Evolutionary conservation across 2,113 vertebrate species (phyloP), one percentile per base, ranked within the genome.

Genomic region (Amia ocellicauda): DNA sequence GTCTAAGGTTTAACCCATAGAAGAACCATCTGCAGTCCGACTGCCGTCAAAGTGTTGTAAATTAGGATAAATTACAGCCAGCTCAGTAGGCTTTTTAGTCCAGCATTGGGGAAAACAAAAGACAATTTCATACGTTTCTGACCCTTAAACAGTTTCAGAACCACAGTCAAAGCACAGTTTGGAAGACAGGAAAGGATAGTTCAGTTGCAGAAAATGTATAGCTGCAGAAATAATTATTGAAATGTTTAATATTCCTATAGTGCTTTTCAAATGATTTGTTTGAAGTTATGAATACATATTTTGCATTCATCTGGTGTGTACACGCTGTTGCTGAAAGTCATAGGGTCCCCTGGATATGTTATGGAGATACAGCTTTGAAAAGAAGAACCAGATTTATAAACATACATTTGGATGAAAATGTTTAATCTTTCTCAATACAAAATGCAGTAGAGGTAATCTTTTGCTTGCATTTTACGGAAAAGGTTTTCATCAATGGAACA

Each of bases 1-100:
- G 10, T 51, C 57, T 49, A 64, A 56, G 52, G 53, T 24, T 65
- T 58, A 65, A 65, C 26, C 43, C 41, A 9, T 60, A 16, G 58
- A 24, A 26, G 40, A 17, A 24, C 16, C 20, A 17, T 22, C 41
- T 45, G 41, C 11, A 16, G 27, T 16, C 13, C 24, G 40, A 26
- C 17, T n/a, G 23, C 24, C 23, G 36, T 56, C 62, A 56, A 4
- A 9, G 51, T 13, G 3, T 4, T 19, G 42, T 10, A 9, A 49
- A 58, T 42, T 22, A 22, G 54, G 27, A 65, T 40, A 31, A 9
- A 40, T 13, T 54, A 36, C 20, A 20, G 29, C 31, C 13, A 16
- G 13, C 11, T 29, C 13, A 56, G 16, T 17, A 17, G 14, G 53
- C 3, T 26, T 56, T 28, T n/a, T 28, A n/a, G 58, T 43, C 22